Conservation (phyloP, 2,113 vertebrate species). For the Leptobrachium leishanense region DNA sequence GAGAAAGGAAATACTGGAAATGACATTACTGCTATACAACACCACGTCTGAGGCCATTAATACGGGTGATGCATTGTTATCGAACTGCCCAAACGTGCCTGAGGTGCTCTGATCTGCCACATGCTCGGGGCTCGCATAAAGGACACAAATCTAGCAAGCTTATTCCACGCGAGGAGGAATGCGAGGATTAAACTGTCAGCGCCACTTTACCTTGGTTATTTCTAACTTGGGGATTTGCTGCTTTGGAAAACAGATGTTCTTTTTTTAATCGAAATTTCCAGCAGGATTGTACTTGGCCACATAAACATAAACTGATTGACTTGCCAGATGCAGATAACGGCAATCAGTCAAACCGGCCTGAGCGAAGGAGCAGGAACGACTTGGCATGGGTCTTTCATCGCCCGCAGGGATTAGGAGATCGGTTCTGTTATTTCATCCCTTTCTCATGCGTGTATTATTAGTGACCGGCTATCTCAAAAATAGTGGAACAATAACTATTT, state of each 20-base stretch:
- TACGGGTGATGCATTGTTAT: neutral
- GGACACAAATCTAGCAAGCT: neutral
- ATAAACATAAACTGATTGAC: constrained; percentile 5
- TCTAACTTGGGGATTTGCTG: constrained; percentile 12
- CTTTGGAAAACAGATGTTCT: constrained; percentile 43
- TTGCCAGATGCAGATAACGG: constrained; percentile 31
- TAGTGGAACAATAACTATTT: too few species aligned
- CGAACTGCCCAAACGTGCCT: neutral
- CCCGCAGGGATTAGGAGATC: too few species aligned
- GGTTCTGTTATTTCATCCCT: too few species aligned
- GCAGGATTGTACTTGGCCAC: constrained; percentile 22
- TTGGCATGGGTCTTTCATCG: neutral
- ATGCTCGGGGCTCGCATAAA: neutral
- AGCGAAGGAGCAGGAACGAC: neutral
- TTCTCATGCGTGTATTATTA: too few species aligned
- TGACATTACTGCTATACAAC: too few species aligned
- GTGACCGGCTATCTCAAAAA: too few species aligned
- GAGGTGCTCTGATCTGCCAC: neutral
- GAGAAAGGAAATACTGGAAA: too few species aligned
- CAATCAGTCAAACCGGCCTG: constrained; percentile 16
- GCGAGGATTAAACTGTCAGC: constrained; percentile 15
- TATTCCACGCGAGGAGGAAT: neutral
- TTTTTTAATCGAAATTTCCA: constrained; percentile 25
- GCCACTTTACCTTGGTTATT: neutral
- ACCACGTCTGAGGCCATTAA: neutral